Evolutionary conservation across 2,888 invertebrate genomes (phyloP).

Genomic region (Molorchus minor): DNA sequence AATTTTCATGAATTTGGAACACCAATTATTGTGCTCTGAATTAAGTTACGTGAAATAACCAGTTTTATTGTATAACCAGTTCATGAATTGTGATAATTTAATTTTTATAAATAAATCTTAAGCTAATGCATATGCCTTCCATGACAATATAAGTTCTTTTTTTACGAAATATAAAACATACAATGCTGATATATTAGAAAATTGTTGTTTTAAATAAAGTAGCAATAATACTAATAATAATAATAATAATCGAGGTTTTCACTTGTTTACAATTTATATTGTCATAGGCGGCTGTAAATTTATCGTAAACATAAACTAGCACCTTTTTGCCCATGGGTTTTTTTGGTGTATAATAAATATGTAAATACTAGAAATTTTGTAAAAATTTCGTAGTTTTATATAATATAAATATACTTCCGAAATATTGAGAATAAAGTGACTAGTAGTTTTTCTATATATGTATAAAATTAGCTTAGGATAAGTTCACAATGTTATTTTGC

Average conservation of each 20-base stretch:
- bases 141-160: constrained; percentile 4
- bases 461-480: constrained; percentile 16
- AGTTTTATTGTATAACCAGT: constrained; percentile 5
- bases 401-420: constrained; percentile 15
- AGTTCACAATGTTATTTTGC: constrained; percentile 14
- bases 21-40: constrained; percentile 17
- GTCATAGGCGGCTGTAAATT: neutral
- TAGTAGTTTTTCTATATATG: constrained; percentile 2
- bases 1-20: constrained; percentile 18
- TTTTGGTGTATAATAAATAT: constrained; percentile 19
- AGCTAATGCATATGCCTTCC: neutral
- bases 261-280: neutral
- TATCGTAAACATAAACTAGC: neutral
- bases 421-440: constrained; percentile 8
- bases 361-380: constrained; percentile 18
- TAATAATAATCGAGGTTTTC: neutral
- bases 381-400: constrained; percentile 29
- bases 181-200: neutral
- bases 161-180: too few species aligned
- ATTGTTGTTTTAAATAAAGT: neutral
- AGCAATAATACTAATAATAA: neutral
- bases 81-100: constrained; percentile 13
- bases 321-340: constrained; percentile 16
- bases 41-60: constrained; percentile 6
- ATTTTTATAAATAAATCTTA: constrained; percentile 13